phyloP scores from a whole-genome alignment of 1,140 invertebrate species.

The Drosophila tristis region DNA sequence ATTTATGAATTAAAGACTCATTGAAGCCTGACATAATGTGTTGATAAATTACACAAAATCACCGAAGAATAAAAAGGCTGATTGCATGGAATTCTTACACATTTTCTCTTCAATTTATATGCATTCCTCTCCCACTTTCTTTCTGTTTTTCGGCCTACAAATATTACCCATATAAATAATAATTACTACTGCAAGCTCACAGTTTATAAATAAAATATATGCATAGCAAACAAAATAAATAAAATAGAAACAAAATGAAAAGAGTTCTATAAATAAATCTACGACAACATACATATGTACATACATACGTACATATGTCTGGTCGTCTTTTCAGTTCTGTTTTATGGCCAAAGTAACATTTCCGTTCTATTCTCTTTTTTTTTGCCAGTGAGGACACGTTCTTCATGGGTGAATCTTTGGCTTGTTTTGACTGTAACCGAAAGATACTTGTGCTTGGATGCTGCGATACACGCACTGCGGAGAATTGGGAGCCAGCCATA shows the following conservation, averaged over 20 bases:
- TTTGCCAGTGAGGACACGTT: too few relatives aligned
- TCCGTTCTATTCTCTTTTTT: constrained; percentile 48
- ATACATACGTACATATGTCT: too few relatives aligned
- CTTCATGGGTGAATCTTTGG: constrained; percentile 6
- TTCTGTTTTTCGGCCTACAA: background rate
- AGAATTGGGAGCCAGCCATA: constrained; percentile 28
- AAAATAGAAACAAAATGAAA: constrained; percentile 32
- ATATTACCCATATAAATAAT: constrained; percentile 31
- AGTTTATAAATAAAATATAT: constrained; percentile 58
- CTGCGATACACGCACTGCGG: constrained; percentile 33
- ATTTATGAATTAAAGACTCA: constrained; percentile 3
- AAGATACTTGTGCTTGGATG: constrained; percentile 11
- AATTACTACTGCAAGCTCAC: constrained; percentile 27
- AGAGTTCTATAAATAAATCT: constrained; percentile 53
- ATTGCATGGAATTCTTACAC: background rate
- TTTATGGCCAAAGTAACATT: constrained; percentile 62
- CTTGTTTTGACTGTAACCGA: constrained; percentile 43
- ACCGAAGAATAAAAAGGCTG: background rate
- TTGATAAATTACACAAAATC: constrained; percentile 8
- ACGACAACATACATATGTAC: constrained; percentile 46
- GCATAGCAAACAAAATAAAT: constrained; percentile 42
- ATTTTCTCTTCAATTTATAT: constrained; percentile 14
- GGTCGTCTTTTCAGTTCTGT: constrained; percentile 26
- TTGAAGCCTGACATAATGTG: constrained; percentile 14
- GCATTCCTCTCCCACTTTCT: constrained; percentile 6